A percentile compares a stretch with the other conserved stretches of the same genome.
Evolutionary conservation across 2,797 vertebrate genomes (phyloP).

Genomic region (Ambastaia sidthimunki): DNA sequence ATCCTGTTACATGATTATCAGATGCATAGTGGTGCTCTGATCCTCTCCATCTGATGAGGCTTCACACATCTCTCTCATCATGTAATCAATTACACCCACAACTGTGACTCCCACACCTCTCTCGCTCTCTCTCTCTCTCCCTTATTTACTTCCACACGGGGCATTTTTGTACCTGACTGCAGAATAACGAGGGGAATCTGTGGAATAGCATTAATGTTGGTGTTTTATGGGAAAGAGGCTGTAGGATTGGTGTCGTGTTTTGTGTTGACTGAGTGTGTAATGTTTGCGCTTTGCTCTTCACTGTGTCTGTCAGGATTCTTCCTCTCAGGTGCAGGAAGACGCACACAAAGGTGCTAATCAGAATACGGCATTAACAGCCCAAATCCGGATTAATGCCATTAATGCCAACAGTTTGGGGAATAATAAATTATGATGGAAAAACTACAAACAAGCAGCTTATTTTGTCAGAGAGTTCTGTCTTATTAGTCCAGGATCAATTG

Average conservation of each 20-base stretch:
- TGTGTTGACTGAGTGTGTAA: conserved; percentile 46
- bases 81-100: conserved; percentile 56
- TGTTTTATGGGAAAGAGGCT: conserved; percentile 46
- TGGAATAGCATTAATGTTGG: conserved; percentile 61
- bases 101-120: conserved; percentile 33
- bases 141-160: conserved; percentile 41
- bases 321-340: conserved; percentile 50
- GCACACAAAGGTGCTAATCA: conserved; percentile 48
- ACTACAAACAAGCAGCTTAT: conserved; percentile 47
- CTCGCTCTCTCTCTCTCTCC: neutral
- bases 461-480: conserved; percentile 34
- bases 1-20: conserved; percentile 54
- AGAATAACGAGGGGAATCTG: conserved; percentile 58
- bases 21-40: conserved; percentile 45
- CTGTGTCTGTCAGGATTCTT: conserved; percentile 40
- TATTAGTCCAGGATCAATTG: conserved; percentile 45
- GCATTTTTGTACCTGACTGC: conserved; percentile 38
- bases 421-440: conserved; percentile 48
- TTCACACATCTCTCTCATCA: conserved; percentile 51
- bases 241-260: conserved; percentile 32
- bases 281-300: conserved; percentile 28
- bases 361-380: conserved; percentile 41
- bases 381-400: conserved; percentile 56
- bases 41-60: conserved; percentile 48
- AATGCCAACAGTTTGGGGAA: conserved; percentile 47